These are phyloP conservation scores for Drosophila tsacasi DNA, from an alignment of 1,140 invertebrate species.

Conservation along the genomic window DNA sequence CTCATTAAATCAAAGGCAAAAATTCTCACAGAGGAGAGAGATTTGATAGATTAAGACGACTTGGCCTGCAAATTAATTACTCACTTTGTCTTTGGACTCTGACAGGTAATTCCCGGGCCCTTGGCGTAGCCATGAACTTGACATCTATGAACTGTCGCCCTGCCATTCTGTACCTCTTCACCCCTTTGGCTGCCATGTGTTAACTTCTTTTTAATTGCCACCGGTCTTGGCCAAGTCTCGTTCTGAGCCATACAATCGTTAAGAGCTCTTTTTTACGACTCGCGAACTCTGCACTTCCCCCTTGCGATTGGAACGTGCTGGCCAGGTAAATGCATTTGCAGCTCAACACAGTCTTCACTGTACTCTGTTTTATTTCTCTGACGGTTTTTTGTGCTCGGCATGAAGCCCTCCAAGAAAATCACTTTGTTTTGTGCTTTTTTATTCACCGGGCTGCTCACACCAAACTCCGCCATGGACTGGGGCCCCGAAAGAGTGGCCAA, in stretches of 20 bases:
- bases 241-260: conserved; percentile 31
- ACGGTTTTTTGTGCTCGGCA: neutral
- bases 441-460: neutral
- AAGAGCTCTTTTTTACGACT: conserved; percentile 39
- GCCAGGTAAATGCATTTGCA: conserved; percentile 28
- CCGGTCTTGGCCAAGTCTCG: conserved; percentile 40
- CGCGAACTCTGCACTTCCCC: conserved; percentile 34
- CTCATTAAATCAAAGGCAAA: conserved; percentile 70
- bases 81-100: conserved; percentile 38
- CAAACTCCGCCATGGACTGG: conserved; percentile 16
- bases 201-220: conserved; percentile 77
- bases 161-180: neutral
- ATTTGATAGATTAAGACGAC: conserved; percentile 59
- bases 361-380: conserved; percentile 5
- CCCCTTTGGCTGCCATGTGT: conserved; percentile 58
- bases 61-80: conserved; percentile 70
- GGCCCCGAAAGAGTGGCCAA: neutral
- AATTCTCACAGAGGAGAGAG: conserved; percentile 46
- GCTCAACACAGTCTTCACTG: conserved; percentile 18
- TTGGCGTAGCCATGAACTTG: conserved; percentile 72
- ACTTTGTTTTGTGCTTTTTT: conserved; percentile 17
- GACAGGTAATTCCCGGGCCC: conserved; percentile 25
- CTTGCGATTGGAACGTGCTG: conserved; percentile 25
- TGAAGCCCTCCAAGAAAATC: conserved; percentile 22
- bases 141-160: conserved; percentile 70